phyloP scores from a whole-genome alignment of 2,113 vertebrate species.

The Chionis minor region DNA sequence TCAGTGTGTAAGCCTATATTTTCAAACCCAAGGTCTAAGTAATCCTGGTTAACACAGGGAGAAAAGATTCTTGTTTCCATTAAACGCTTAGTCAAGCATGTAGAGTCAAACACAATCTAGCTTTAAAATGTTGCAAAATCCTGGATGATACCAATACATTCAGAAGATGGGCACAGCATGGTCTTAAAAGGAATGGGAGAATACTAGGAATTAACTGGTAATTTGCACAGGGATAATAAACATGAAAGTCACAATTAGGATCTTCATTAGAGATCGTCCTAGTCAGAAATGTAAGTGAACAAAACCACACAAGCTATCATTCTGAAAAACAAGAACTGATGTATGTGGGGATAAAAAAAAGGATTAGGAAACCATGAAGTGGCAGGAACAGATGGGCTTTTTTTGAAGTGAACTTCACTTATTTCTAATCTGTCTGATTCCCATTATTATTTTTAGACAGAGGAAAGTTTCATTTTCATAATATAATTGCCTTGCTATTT shows the following conservation, averaged over 20 bases:
- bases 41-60: neutral
- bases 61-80: neutral
- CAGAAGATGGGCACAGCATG: neutral
- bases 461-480: neutral
- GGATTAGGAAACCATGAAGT: neutral
- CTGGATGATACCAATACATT: neutral
- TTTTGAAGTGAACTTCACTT: neutral
- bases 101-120: neutral
- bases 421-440: constrained; percentile 1
- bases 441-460: constrained; percentile 5
- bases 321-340: neutral
- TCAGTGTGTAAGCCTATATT: neutral
- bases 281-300: neutral
- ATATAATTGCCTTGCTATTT: neutral
- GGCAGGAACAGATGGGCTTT: neutral
- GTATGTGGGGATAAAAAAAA: neutral
- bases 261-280: neutral
- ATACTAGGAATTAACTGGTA: neutral
- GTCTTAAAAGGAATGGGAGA: neutral
- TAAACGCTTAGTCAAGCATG: neutral
- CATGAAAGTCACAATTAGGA: neutral
- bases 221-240: neutral
- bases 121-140: neutral
- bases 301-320: neutral
- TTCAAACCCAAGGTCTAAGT: neutral